Evolutionary conservation across 2,113 vertebrate species (phyloP).

Genomic region (Bombycilla garrulus): DNA sequence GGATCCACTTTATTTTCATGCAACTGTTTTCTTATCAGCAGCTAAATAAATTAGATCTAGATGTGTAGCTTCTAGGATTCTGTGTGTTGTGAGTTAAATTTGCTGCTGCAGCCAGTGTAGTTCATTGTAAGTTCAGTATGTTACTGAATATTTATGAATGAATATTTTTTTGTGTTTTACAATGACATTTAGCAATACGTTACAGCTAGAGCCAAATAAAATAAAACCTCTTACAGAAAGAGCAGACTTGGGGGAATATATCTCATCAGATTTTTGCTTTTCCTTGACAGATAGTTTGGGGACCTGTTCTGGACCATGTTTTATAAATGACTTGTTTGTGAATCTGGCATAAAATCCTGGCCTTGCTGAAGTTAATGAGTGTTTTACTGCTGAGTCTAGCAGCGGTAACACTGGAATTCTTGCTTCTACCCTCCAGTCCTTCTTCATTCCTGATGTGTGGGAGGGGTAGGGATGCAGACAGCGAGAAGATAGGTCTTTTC

Average conservation of each 20-base stretch:
- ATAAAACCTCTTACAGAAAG: conserved; percentile 42
- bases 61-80: not conserved
- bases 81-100: conserved; percentile 42
- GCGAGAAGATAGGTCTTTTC: not conserved
- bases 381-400: not conserved
- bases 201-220: conserved; percentile 54
- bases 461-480: not conserved
- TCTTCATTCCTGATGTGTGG: not conserved
- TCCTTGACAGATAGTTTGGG: conserved; percentile 34
- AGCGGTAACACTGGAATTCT: not conserved
- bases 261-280: conserved; percentile 18
- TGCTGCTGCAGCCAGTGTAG: conserved; percentile 3
- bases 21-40: not conserved
- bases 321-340: conserved; percentile 8
- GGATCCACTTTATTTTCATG: not conserved
- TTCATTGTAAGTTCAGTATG: conserved; percentile 60
- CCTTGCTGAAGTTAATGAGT: not conserved
- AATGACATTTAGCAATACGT: conserved; percentile 46
- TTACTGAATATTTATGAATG: conserved; percentile 68
- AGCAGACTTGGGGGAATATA: not conserved
- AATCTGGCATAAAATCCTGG: conserved; percentile 3
- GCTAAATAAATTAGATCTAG: not conserved
- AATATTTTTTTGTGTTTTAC: conserved; percentile 49
- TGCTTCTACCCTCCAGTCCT: not conserved
- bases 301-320: not conserved